Evolutionary conservation across 2,113 vertebrate genomes (phyloP).

Genomic region (Centropristis striata): DNA sequence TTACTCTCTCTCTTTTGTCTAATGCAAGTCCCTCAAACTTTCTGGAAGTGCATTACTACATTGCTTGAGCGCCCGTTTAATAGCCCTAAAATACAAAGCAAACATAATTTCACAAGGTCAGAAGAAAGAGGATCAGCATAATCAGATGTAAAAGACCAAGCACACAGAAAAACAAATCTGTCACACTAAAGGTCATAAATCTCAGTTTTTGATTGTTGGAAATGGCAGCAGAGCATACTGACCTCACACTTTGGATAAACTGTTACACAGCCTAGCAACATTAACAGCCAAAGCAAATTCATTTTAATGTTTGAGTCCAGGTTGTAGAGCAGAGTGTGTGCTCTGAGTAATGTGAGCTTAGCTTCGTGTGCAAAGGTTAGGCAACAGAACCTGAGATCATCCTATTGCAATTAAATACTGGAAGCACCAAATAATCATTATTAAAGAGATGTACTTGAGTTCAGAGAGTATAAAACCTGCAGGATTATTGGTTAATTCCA

Average conservation of each 20-base stretch:
- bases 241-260: background rate
- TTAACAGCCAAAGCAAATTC: conserved; percentile 5
- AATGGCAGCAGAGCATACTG: background rate
- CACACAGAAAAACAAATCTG: conserved; percentile 8
- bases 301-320: background rate
- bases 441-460: conserved; percentile 1
- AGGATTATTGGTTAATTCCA: conserved; percentile 10
- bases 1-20: background rate
- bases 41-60: background rate
- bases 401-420: conserved; percentile 6
- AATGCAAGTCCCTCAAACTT: background rate
- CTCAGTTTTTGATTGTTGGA: background rate
- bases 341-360: background rate
- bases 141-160: background rate
- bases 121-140: background rate
- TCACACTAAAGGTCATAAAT: conserved; percentile 6
- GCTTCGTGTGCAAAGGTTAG: conserved; percentile 5
- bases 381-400: conserved; percentile 28
- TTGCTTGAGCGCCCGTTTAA: background rate
- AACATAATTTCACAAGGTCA: conserved; percentile 9
- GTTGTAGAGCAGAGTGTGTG: background rate
- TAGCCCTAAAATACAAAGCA: background rate
- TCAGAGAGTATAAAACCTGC: conserved; percentile 14
- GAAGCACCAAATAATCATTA: conserved; percentile 9
- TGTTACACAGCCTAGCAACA: background rate